These are phyloP conservation scores for Simalia tracyae DNA, from an alignment of 2,797 vertebrate species.

Conservation along the genomic window DNA sequence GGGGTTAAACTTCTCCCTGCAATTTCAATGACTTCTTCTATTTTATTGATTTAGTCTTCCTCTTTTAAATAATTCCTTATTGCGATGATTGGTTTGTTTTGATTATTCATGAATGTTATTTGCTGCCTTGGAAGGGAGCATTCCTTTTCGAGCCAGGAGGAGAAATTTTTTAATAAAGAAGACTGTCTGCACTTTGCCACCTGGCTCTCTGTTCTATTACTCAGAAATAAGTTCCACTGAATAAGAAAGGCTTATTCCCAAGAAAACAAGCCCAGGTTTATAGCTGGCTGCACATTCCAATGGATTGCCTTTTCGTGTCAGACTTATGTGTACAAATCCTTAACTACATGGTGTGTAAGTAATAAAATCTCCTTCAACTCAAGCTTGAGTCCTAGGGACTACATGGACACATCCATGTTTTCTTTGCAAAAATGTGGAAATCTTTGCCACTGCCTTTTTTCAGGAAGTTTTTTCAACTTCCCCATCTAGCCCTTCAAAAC, in stretches of 20 bases:
- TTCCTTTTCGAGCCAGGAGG: not conserved
- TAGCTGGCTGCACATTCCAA: not conserved
- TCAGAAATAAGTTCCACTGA: not conserved
- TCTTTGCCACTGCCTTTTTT: not conserved
- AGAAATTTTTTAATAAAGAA: not conserved
- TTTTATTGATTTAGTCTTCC: conserved; percentile 22
- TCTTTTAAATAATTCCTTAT: not conserved
- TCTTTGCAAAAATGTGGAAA: not conserved
- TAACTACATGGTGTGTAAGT: not conserved
- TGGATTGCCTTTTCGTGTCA: not conserved
- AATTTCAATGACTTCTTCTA: not conserved
- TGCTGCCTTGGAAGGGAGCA: not conserved
- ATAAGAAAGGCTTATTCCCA: not conserved
- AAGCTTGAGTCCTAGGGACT: not conserved
- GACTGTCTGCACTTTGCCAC: not conserved
- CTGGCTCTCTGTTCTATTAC: not conserved
- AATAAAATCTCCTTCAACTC: not conserved
- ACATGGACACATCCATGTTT: not conserved
- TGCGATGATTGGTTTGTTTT: conserved; percentile 1
- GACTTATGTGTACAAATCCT: not conserved
- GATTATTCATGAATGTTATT: not conserved
- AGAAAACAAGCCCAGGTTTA: not conserved
- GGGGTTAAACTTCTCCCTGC: not conserved
- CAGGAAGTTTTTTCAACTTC: no score
- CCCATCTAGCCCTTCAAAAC: no score